Conservation (phyloP, 2,888 invertebrate species). For the Antitype chi region DNA sequence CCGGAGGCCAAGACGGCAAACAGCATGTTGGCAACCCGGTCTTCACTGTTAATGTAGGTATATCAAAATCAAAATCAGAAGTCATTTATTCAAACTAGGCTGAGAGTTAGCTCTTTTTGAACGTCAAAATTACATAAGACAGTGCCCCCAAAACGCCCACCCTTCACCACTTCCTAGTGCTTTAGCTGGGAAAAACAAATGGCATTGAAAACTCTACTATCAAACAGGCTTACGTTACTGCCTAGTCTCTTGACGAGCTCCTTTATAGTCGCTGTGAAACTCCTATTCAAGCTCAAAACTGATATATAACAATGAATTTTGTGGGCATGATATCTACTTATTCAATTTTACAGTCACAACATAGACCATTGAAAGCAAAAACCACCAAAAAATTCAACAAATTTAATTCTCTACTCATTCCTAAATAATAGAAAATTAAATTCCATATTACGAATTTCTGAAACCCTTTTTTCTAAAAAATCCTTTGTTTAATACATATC, state of each 20-base stretch:
- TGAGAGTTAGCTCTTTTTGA: no score
- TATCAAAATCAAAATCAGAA: no score
- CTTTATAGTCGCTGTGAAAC: background rate
- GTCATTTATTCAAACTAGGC: no score
- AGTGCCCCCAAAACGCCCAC: no score
- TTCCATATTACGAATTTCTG: background rate
- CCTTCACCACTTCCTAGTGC: no score
- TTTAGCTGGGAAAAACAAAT: no score
- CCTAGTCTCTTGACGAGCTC: background rate
- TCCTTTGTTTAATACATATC: conserved; percentile 45
- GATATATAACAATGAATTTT: no score
- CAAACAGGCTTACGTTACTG: background rate
- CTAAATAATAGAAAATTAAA: conserved; percentile 16
- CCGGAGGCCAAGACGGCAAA: no score
- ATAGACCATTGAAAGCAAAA: background rate
- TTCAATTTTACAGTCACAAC: background rate
- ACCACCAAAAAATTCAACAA: background rate
- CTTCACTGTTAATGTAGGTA: no score
- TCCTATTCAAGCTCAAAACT: background rate
- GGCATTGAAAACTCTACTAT: no score
- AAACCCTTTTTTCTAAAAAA: conserved; percentile 44
- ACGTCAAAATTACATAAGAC: no score
- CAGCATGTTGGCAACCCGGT: no score
- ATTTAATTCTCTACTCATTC: background rate
- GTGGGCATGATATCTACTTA: background rate